Evolutionary conservation across 2,113 vertebrate species (phyloP).

Genomic region (Penelope pileata): DNA sequence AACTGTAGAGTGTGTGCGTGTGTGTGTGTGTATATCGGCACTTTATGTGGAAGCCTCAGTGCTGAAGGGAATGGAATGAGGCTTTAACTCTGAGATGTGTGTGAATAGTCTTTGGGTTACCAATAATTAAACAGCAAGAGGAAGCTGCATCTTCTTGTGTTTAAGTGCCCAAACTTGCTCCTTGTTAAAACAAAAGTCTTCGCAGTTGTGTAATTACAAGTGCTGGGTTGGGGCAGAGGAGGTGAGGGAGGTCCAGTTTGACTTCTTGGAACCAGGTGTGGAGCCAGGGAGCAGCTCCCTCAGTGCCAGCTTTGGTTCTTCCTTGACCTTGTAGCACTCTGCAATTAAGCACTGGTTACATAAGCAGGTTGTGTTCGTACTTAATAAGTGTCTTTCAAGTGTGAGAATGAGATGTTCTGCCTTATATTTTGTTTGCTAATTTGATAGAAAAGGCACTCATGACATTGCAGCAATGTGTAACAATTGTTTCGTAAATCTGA

Average conservation of each 20-base stretch:
- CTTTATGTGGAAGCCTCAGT: not conserved
- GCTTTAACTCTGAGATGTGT: rapidly evolving
- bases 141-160: not conserved
- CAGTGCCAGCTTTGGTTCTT: not conserved
- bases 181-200: not conserved
- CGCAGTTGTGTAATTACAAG: not conserved
- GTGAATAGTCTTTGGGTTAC: not conserved
- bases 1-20: not conserved
- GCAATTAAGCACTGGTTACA: not conserved
- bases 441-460: not conserved
- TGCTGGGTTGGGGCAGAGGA: not conserved
- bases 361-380: not conserved
- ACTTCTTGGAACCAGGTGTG: not conserved
- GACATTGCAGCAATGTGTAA: not conserved
- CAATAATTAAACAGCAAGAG: not conserved
- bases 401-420: not conserved
- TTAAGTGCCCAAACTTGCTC: not conserved
- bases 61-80: not conserved
- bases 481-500: not conserved
- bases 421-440: not conserved
- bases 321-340: not conserved
- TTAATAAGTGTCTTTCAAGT: not conserved
- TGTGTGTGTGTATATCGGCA: not conserved
- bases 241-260: not conserved
- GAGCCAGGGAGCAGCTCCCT: not conserved